phyloP scores from a whole-genome alignment of 2,888 invertebrate species.

The Lasioglossum marginatum region DNA sequence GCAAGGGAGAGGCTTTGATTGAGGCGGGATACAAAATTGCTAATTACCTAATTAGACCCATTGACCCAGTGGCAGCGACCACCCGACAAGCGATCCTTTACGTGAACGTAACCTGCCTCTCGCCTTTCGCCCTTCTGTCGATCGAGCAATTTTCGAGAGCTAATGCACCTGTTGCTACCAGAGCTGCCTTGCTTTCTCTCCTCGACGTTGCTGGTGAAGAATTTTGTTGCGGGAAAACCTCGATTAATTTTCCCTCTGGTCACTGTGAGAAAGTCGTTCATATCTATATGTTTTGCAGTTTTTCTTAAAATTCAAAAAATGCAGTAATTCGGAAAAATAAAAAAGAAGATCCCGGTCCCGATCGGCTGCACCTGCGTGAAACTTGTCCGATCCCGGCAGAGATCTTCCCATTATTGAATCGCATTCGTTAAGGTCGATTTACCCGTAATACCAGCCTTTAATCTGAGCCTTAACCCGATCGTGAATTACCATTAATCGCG shows the following conservation, averaged over 20 bases:
- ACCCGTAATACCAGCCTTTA: conserved; percentile 50
- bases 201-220: background rate
- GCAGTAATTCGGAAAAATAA: too few species aligned
- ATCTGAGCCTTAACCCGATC: conserved; percentile 54
- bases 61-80: conserved; percentile 75
- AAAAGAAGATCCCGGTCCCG: background rate
- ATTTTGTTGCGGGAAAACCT: background rate
- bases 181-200: background rate
- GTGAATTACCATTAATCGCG: conserved; percentile 59
- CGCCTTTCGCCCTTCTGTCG: conserved; percentile 53
- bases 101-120: conserved; percentile 51
- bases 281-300: too few species aligned
- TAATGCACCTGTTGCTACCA: background rate
- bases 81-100: conserved; percentile 50
- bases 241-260: background rate
- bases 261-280: too few species aligned
- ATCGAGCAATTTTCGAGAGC: conserved; percentile 58
- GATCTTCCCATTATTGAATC: conserved; percentile 36
- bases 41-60: conserved; percentile 82
- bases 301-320: too few species aligned
- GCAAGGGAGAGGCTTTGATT: conserved; percentile 72
- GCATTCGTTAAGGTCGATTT: conserved; percentile 55
- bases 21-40: conserved; percentile 76
- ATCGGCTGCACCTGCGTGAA: conserved; percentile 1
- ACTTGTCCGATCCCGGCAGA: background rate